These are phyloP conservation scores for Deroplatys truncata DNA, from an alignment of 2,888 invertebrate genomes.

Conservation along the genomic window DNA sequence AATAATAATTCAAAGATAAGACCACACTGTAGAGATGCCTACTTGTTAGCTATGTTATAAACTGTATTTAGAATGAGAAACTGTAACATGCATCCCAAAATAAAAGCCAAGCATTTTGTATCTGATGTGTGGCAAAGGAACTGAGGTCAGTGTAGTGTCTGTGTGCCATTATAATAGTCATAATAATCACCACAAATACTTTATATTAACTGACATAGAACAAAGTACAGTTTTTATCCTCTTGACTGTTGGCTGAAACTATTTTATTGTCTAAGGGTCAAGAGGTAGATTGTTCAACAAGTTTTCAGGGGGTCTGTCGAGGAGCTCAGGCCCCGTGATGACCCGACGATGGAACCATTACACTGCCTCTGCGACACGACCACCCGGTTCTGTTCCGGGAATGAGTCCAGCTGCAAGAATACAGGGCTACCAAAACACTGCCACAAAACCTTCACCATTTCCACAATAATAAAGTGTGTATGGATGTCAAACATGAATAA, in stretches of 20 bases:
- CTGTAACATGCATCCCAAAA: neutral
- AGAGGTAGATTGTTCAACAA: neutral
- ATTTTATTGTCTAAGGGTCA: neutral
- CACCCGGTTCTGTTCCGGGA: conserved; percentile 4
- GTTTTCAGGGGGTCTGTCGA: neutral
- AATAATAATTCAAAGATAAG: neutral
- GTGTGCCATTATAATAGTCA: neutral
- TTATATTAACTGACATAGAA: neutral
- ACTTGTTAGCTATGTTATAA: neutral
- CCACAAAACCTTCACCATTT: neutral
- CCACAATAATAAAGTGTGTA: neutral
- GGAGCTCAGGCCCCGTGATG: neutral
- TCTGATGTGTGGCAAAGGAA: neutral
- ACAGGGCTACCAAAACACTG: neutral
- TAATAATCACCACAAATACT: neutral
- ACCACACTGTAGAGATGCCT: neutral
- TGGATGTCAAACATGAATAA: neutral
- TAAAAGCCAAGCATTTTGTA: neutral
- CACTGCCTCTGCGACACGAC: neutral
- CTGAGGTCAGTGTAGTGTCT: neutral
- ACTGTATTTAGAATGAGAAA: too few species aligned
- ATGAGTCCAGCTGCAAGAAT: conserved; percentile 8
- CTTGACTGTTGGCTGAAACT: neutral
- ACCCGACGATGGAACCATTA: conserved; percentile 1
- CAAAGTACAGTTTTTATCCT: neutral